A percentile compares a stretch with the other conserved stretches of the same genome.
Conservation (phyloP, 1,140 invertebrate genomes). For the Platyura marginata region DNA sequence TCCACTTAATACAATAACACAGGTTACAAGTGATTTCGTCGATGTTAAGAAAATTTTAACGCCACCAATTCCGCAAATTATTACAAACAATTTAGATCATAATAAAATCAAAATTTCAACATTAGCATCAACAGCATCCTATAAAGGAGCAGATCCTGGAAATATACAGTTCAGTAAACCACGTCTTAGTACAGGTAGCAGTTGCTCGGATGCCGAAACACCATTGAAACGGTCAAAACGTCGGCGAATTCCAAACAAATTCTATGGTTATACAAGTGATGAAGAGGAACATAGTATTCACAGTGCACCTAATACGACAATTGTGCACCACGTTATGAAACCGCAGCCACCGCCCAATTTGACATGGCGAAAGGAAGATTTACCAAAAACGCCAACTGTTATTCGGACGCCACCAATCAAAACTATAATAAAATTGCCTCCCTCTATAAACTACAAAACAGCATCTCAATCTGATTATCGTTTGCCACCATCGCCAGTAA, state of each 20-base stretch:
- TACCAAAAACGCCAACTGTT: conserved; percentile 22
- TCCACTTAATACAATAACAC: conserved; percentile 1
- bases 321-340: conserved; percentile 31
- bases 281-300: conserved; percentile 34
- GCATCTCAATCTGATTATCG: not conserved
- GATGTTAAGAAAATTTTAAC: no score
- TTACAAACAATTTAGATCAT: not conserved
- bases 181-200: conserved; percentile 18
- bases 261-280: conserved; percentile 70
- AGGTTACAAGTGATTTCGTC: not conserved
- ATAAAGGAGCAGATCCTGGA: not conserved
- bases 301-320: conserved; percentile 11
- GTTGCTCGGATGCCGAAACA: conserved; percentile 30
- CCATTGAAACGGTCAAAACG: conserved; percentile 47
- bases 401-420: conserved; percentile 1
- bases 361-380: conserved; percentile 47
- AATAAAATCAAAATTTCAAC: not conserved
- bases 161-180: not conserved
- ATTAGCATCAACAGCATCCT: not conserved
- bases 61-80: conserved; percentile 8
- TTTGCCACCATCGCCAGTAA: not conserved
- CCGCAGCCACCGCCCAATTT: conserved; percentile 35
- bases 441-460: not conserved
- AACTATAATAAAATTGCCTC: not conserved
- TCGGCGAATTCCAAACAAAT: conserved; percentile 58